Conservation (phyloP, 2,797 vertebrate species). For the Spondyliosoma cantharus region DNA sequence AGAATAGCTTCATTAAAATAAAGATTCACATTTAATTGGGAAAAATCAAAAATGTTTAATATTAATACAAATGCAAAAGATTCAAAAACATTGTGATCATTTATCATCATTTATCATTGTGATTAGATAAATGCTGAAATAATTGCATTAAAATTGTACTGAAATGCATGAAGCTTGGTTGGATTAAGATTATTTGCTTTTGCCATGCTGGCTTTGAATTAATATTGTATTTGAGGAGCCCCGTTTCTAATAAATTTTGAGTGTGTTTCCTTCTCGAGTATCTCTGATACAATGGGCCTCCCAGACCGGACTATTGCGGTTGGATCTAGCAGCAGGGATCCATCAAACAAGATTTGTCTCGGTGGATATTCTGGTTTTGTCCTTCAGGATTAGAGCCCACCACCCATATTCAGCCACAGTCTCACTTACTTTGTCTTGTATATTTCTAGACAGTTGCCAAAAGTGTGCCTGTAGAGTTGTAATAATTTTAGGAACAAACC, state of each 20-base stretch:
- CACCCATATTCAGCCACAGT: slow-evolving; percentile 56
- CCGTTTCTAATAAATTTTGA: slow-evolving; percentile 69
- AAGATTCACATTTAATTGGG: neutral
- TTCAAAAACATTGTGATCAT: neutral
- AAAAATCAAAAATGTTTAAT: neutral
- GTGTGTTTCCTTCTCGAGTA: slow-evolving; percentile 70
- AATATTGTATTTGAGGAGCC: slow-evolving; percentile 64
- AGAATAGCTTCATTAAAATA: slow-evolving; percentile 22
- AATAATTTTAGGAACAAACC: slow-evolving; percentile 33
- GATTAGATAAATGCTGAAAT: neutral
- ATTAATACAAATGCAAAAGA: neutral
- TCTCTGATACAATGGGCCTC: slow-evolving; percentile 72
- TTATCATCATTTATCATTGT: too few species aligned
- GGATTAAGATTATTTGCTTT: slow-evolving; percentile 69
- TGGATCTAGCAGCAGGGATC: slow-evolving; percentile 75
- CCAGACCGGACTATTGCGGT: slow-evolving; percentile 68
- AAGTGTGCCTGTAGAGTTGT: slow-evolving; percentile 32
- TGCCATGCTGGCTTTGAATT: slow-evolving; percentile 63
- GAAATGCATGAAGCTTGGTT: slow-evolving; percentile 13
- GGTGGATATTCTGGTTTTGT: slow-evolving; percentile 79
- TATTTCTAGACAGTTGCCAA: slow-evolving; percentile 16
- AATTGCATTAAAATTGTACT: neutral
- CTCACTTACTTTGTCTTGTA: slow-evolving; percentile 61
- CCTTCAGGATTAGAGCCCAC: slow-evolving; percentile 75
- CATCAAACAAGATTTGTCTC: slow-evolving; percentile 83